Evolutionary conservation across 2,113 vertebrate species (phyloP).

Genomic region (Grammomys dolichurus): DNA sequence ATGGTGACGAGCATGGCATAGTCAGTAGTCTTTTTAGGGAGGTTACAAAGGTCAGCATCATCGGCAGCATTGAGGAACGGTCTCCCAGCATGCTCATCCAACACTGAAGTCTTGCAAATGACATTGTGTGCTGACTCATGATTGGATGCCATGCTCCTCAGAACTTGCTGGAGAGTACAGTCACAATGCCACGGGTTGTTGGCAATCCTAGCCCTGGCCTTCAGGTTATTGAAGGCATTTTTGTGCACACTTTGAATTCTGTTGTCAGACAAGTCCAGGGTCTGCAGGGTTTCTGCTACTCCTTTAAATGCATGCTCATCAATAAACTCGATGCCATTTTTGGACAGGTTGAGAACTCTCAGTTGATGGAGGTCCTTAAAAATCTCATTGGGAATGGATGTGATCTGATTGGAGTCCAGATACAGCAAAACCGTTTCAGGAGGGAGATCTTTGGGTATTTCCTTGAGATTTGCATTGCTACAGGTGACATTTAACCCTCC

Average conservation of each 20-base stretch:
- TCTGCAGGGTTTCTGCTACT: slow-evolving; percentile 95
- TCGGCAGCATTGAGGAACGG: slow-evolving; percentile 93
- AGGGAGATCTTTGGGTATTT: slow-evolving; percentile 97
- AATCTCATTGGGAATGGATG: slow-evolving; percentile 95
- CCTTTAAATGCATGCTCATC: slow-evolving; percentile 97
- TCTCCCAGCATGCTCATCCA: slow-evolving; percentile 93
- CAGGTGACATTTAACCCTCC: slow-evolving; percentile 97
- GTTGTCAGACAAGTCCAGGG: slow-evolving; percentile 98
- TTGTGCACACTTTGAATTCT: slow-evolving; percentile 97
- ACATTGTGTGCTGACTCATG: slow-evolving; percentile 94
- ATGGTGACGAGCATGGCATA: slow-evolving; percentile 99
- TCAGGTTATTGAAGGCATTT: slow-evolving; percentile 95
- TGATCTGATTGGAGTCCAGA: slow-evolving; percentile 98
- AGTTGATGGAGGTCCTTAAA: slow-evolving; percentile 96
- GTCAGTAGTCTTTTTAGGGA: slow-evolving; percentile 98
- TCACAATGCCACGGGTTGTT: slow-evolving; percentile 99
- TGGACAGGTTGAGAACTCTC: slow-evolving; percentile 97
- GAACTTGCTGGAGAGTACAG: slow-evolving; percentile 97
- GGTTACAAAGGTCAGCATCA: slow-evolving; percentile 96
- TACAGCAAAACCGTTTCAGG: slow-evolving; percentile 94
- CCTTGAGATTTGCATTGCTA: slow-evolving; percentile 97
- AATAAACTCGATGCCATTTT: slow-evolving; percentile 96
- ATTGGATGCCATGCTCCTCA: slow-evolving; percentile 97
- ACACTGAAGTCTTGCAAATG: slow-evolving; percentile 96
- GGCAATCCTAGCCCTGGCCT: slow-evolving; percentile 95